A percentile compares a stretch with the other conserved stretches of the same genome.
phyloP scores from a whole-genome alignment of 2,797 vertebrate species.

The Gymnoscopelus microlampas region DNA sequence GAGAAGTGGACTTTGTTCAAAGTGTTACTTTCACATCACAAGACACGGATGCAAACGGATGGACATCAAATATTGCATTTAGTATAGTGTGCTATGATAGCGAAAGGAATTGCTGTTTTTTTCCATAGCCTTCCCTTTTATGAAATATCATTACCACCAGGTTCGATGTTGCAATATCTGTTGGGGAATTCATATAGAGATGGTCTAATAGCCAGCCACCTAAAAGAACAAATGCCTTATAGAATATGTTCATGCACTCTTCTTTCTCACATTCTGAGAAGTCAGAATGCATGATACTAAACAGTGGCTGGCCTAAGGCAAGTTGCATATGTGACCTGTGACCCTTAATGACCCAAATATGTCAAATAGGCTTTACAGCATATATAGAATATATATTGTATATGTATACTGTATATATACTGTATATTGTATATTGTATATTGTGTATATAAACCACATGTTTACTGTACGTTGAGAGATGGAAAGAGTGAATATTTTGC shows the following conservation, averaged over 20 bases:
- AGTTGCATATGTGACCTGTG: slow-evolving; percentile 11
- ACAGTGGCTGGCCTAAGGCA: too few relatives aligned
- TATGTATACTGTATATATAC: too few relatives aligned
- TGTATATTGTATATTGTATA: too few relatives aligned
- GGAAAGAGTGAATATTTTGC: slow-evolving; percentile 11
- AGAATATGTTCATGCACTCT: neutral
- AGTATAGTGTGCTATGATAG: neutral
- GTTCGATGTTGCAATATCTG: too few relatives aligned
- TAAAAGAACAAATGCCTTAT: too few relatives aligned
- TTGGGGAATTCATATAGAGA: too few relatives aligned
- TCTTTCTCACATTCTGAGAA: slow-evolving; percentile 12
- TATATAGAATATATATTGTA: too few relatives aligned
- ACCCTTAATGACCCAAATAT: slow-evolving; percentile 33
- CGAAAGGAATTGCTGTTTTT: slow-evolving; percentile 15
- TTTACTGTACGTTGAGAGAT: slow-evolving; percentile 21
- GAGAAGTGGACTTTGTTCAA: slow-evolving; percentile 47
- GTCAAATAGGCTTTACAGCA: neutral
- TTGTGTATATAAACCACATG: slow-evolving; percentile 35
- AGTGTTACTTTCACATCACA: slow-evolving; percentile 56
- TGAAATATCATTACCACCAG: too few relatives aligned
- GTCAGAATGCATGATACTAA: slow-evolving; percentile 3
- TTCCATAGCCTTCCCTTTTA: slow-evolving; percentile 3
- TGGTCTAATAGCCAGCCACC: too few relatives aligned
- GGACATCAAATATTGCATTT: neutral
- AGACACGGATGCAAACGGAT: slow-evolving; percentile 31